These are phyloP conservation scores for Patella vulgata DNA, from an alignment of 1,140 invertebrate genomes.

Conservation along the genomic window DNA sequence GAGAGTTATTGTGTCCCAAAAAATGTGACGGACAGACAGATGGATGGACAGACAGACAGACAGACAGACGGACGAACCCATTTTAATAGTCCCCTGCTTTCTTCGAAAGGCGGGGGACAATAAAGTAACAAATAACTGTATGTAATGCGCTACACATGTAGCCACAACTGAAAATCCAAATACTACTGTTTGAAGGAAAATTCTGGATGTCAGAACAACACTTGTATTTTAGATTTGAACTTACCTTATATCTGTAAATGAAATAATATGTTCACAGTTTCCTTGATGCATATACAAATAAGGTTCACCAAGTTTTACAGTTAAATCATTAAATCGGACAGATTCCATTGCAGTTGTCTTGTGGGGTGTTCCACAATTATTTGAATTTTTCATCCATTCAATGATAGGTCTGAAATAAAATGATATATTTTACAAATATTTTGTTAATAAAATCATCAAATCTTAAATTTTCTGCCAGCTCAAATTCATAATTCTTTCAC, in stretches of 20 bases:
- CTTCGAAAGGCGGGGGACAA: no score
- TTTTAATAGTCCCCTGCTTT: no score
- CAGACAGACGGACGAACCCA: no score
- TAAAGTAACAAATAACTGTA: no score
- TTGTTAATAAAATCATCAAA: not conserved
- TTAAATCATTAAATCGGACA: conserved; percentile 74
- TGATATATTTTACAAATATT: not conserved
- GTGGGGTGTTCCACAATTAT: conserved; percentile 70
- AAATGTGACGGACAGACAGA: no score
- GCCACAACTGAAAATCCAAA: no score
- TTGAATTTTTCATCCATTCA: conserved; percentile 72
- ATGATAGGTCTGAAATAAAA: conserved; percentile 68
- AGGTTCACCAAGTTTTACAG: conserved; percentile 77
- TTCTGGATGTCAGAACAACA: no score
- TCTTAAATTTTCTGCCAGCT: conserved; percentile 6
- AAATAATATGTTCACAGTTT: conserved; percentile 87
- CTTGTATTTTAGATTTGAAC: not conserved
- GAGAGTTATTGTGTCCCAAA: no score
- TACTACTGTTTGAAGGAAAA: no score
- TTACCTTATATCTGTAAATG: conserved; percentile 77
- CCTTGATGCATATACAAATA: conserved; percentile 78
- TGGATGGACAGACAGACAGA: no score
- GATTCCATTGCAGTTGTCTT: conserved; percentile 73
- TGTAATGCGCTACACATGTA: no score
- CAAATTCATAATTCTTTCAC: no score